Conservation (phyloP, 2,797 vertebrate genomes). For the Monodelphis domestica region DNA sequence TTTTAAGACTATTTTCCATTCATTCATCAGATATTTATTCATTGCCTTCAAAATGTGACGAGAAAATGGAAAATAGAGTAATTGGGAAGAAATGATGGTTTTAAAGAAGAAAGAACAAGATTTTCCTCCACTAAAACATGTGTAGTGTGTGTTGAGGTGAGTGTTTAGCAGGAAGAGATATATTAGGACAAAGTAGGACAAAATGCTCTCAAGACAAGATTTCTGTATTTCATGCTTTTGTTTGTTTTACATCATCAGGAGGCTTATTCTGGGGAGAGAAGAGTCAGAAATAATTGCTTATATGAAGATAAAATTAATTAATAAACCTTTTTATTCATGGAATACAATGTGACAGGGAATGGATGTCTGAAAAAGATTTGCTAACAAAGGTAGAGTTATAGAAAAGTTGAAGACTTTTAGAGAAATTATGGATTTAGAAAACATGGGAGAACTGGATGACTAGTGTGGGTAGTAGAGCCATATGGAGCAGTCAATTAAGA, state of each 20-base stretch:
- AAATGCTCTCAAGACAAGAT: neutral
- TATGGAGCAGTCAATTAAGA: neutral
- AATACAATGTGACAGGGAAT: neutral
- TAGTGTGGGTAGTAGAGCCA: neutral
- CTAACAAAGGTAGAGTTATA: neutral
- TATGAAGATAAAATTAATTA: neutral
- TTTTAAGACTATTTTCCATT: neutral
- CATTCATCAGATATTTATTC: neutral
- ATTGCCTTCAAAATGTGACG: neutral
- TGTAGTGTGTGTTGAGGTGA: too few species aligned
- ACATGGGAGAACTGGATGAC: neutral
- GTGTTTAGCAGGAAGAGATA: neutral
- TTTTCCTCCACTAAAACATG: neutral
- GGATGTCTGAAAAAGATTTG: neutral
- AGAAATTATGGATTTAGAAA: neutral
- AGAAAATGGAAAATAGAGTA: neutral
- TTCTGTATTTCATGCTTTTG: neutral
- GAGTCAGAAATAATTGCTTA: neutral
- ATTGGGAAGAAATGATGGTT: neutral
- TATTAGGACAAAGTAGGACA: neutral
- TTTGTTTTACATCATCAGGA: neutral
- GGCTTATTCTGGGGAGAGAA: neutral
- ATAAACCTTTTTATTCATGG: neutral
- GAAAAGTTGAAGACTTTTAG: neutral
- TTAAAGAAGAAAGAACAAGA: neutral